Percentiles rank a stretch among this genome's conserved stretches.
Conservation (phyloP, 1,140 invertebrate species). For the Aricia agestis region DNA sequence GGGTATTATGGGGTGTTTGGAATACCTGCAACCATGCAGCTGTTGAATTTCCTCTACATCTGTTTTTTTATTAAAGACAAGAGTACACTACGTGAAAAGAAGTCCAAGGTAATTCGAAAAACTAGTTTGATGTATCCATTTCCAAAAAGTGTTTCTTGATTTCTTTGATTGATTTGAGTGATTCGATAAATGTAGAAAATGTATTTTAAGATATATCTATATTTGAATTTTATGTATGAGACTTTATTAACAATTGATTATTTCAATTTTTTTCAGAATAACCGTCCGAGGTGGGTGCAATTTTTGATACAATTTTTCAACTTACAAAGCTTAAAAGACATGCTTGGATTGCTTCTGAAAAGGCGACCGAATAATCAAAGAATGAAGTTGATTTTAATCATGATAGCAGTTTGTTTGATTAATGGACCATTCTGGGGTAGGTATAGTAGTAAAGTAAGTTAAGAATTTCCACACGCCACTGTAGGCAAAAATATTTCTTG, state of each 20-base stretch:
- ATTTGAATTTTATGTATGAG: too few species aligned
- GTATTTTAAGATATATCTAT: too few species aligned
- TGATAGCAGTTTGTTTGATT: conserved; percentile 64
- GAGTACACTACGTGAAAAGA: conserved; percentile 56
- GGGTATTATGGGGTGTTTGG: conserved; percentile 70
- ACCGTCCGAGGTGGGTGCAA: conserved; percentile 38
- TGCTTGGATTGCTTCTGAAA: not conserved
- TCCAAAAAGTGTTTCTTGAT: too few species aligned
- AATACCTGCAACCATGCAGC: conserved; percentile 55
- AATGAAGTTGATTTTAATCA: not conserved
- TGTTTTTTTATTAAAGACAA: conserved; percentile 61
- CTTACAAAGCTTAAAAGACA: conserved; percentile 59
- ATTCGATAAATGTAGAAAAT: too few species aligned
- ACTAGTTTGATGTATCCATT: not conserved
- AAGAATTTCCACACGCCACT: too few species aligned
- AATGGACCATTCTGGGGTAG: conserved; percentile 73
- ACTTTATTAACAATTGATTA: too few species aligned
- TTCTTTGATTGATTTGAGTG: too few species aligned
- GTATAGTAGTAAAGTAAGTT: conserved; percentile 29
- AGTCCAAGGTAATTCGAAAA: conserved; percentile 18
- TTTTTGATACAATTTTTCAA: conserved; percentile 69
- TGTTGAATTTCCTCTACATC: conserved; percentile 64
- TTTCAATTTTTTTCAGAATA: conserved; percentile 37
- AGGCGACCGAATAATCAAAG: conserved; percentile 21
- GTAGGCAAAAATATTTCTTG: too few species aligned